These are phyloP conservation scores for Arge pagana DNA, from an alignment of 2,888 invertebrate species.

Conservation along the genomic window DNA sequence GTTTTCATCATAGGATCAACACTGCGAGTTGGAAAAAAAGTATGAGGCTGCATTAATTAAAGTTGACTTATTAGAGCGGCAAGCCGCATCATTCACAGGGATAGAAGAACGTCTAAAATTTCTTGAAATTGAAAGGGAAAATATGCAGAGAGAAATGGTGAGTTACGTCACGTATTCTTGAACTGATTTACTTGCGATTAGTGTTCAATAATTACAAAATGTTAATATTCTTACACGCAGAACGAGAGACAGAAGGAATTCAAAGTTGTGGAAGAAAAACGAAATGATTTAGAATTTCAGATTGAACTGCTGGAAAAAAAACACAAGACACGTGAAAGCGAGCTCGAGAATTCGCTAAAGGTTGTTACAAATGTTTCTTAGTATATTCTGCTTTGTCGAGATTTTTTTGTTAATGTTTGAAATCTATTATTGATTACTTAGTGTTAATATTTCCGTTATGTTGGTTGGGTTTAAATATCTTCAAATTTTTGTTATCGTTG, in stretches of 20 bases:
- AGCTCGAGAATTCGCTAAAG: conserved; percentile 45
- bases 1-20: conserved; percentile 3
- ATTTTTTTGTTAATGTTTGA: background rate
- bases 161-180: background rate
- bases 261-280: conserved; percentile 30
- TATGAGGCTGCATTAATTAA: background rate
- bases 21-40: conserved; percentile 6
- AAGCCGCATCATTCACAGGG: conserved; percentile 27
- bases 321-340: conserved; percentile 62
- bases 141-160: conserved; percentile 27
- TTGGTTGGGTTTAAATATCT: background rate
- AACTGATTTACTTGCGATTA: background rate
- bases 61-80: conserved; percentile 19
- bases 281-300: conserved; percentile 60
- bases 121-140: conserved; percentile 30
- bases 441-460: too few relatives aligned
- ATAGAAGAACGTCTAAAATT: conserved; percentile 24
- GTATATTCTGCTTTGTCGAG: background rate
- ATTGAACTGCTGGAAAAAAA: conserved; percentile 62
- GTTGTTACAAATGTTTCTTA: conserved; percentile 1
- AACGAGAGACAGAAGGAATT: conserved; percentile 48
- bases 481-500: background rate
- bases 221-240: conserved; percentile 5
- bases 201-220: background rate
- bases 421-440: background rate